A percentile compares a stretch with the other conserved stretches of the same genome.
Evolutionary conservation across 1,140 invertebrate species (phyloP).

Genomic region (Drosophila sechellia): DNA sequence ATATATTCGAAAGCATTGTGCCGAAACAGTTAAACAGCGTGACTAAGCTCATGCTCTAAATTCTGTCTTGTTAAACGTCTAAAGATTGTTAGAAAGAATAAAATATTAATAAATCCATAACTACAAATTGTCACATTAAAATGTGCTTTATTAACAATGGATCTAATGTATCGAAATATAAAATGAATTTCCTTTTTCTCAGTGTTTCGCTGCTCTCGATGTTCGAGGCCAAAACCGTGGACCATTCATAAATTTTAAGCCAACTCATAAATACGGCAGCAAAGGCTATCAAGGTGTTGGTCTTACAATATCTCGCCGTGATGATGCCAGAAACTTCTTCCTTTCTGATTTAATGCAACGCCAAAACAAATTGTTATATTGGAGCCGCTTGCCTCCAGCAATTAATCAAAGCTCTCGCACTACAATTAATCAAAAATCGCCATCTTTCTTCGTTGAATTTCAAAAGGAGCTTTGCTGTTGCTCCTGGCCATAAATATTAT

Average conservation of each 20-base stretch:
- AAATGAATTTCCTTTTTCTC: background rate
- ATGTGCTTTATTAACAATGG: no score
- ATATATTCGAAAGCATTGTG: no score
- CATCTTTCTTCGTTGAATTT: constrained; percentile 4
- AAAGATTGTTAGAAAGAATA: no score
- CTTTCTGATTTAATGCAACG: constrained; percentile 75
- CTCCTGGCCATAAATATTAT: constrained; percentile 61
- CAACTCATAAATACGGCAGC: constrained; percentile 61
- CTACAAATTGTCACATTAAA: no score
- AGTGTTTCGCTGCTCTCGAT: constrained; percentile 3
- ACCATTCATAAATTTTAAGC: constrained; percentile 70
- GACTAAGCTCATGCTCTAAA: no score
- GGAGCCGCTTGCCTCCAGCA: constrained; percentile 59
- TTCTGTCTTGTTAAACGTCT: no score
- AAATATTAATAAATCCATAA: no score
- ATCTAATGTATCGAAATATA: no score
- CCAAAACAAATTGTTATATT: constrained; percentile 81
- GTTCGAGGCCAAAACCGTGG: constrained; percentile 41
- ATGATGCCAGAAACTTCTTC: background rate
- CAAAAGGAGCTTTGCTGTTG: constrained; percentile 4
- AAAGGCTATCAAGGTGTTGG: constrained; percentile 58
- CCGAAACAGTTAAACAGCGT: no score
- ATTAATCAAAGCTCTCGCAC: constrained; percentile 80
- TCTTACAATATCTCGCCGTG: constrained; percentile 67
- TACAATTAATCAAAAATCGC: constrained; percentile 79